Base-by-base conservation (phyloP, 64 coral and sea anemone genomes). In the Catalaphyllia jardinei region DNA sequence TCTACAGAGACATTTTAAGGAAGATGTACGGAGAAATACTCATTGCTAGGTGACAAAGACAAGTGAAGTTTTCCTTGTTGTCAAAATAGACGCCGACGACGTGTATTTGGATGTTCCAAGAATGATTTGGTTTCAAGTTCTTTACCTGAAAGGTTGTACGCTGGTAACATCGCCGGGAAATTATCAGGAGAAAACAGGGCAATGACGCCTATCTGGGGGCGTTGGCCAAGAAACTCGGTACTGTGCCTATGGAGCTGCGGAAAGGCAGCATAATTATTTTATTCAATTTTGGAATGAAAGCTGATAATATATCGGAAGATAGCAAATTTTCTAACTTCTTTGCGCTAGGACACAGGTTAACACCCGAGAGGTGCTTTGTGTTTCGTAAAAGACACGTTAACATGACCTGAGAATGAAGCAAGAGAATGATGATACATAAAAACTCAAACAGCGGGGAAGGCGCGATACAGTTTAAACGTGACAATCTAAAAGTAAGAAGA, bases 81-180 rank as follows among this genome's bases (percentile, higher is more conserved):
- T 82, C 76, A 82, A 90, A 90, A 33, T 74, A 42, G 88, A 90
- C 51, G 3, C 33, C 33, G 88, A 90, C 35, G 88, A 90, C 57
- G 38, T 90, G 18, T 90, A 90, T 73, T 19, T 90, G 25, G 60
- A 90, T 52, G 2, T 90, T 20, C 77, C 77, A 0, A 77, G 79
- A 27, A 80, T 90, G 60, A 60, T 90, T 61, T 71, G 39, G 42
- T 81, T 77, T 62, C n/a, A 19, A 30, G 54, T 10, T 79, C 76
- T 80, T 75, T 90, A 19, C 88, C 77, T 28, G 55, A 82, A 7
- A 90, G 55, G n/a, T 64, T 90, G 16, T 90, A 81, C 38, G 77
- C 62, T 55, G 88, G 88, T 0, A 35, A 46, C 31, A 57, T 73
- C 61, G 62, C 35, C 22, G 60, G 60, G n/a, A 25, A 72, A 42